Conservation (phyloP, 2,888 invertebrate species). For the Trisateles emortualis region DNA sequence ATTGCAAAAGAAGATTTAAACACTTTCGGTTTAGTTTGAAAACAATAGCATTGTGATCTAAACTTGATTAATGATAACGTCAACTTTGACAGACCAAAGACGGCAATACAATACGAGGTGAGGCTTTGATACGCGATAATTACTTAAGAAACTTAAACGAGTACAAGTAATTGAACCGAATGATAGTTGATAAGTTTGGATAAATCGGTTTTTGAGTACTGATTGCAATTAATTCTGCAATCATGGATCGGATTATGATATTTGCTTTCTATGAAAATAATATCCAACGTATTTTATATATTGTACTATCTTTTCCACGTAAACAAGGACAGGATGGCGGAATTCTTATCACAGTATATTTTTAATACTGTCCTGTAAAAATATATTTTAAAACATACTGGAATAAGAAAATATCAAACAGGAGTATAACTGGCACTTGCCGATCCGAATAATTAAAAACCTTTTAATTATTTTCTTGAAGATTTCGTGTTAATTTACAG, state of each 20-base stretch:
- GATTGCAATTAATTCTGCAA: not conserved
- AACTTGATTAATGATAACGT: slow-evolving; percentile 30
- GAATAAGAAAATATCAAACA: too few species aligned
- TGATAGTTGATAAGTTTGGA: slow-evolving; percentile 3
- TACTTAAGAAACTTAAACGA: not conserved
- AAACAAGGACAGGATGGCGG: too few species aligned
- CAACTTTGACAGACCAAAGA: slow-evolving; percentile 22
- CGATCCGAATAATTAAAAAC: too few species aligned
- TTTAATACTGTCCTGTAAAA: too few species aligned
- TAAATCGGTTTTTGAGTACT: not conserved
- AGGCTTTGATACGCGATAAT: slow-evolving; percentile 15
- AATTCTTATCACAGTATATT: too few species aligned
- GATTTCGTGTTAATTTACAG: too few species aligned
- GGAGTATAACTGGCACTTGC: too few species aligned
- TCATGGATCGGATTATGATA: not conserved
- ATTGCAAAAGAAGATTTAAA: slow-evolving; percentile 9
- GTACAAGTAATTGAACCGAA: slow-evolving; percentile 12
- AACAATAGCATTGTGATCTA: slow-evolving; percentile 16
- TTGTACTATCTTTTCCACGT: too few species aligned
- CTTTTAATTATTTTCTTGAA: too few species aligned
- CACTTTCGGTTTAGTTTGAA: slow-evolving; percentile 19
- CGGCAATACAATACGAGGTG: slow-evolving; percentile 4
- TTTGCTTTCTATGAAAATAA: too few species aligned
- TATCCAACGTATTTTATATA: too few species aligned
- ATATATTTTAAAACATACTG: too few species aligned